Evolutionary conservation across 2,888 invertebrate genomes (phyloP), one percentile per base, ranked within the genome.

Genomic region (Philhelius pedissequus): DNA sequence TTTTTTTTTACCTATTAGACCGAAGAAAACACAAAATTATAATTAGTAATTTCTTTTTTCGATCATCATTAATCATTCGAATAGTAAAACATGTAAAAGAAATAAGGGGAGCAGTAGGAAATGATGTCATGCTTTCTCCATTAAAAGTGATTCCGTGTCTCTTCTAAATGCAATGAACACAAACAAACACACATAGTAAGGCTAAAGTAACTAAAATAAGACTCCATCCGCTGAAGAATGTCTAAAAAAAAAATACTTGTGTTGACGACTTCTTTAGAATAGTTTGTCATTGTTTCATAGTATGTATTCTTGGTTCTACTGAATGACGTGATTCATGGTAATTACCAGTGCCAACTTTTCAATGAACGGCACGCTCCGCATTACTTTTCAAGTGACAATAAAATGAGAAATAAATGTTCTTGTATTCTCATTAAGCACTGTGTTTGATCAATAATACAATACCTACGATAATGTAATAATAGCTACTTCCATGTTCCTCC

Each of bases 381-480:
- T 71, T 68, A 45, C 66, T 25, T 82, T 77, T 22, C 22, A 60
- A 82, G 66, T 60, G 64, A 77, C 62, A 76, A 68, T 76, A 71
- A 56, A 15, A 7, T 3, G 13, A 35, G 7, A 18, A 15, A 15
- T 8, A 15, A 3, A n/a, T 3, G 15, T 40, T n/a, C n/a, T 40
- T 40, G 38, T 52, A 60, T 35, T 5, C n/a, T 35, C n/a, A n/a
- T 2, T 2, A n/a, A n/a, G 6, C n/a, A n/a, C 38, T 6, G 54
- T 35, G 73, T 62, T 82, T 78, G 73, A 82, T 82, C 82, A 62
- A 82, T 82, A 78, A 40, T 25, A n/a, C n/a, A n/a, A n/a, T n/a
- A n/a, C n/a, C n/a, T n/a, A n/a, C n/a, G n/a, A n/a, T n/a, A n/a
- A n/a, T n/a, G n/a, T n/a, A n/a, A n/a, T n/a, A n/a, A n/a, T n/a